Conservation (phyloP, 2,888 invertebrate genomes). For the Endotricha flammealis region DNA sequence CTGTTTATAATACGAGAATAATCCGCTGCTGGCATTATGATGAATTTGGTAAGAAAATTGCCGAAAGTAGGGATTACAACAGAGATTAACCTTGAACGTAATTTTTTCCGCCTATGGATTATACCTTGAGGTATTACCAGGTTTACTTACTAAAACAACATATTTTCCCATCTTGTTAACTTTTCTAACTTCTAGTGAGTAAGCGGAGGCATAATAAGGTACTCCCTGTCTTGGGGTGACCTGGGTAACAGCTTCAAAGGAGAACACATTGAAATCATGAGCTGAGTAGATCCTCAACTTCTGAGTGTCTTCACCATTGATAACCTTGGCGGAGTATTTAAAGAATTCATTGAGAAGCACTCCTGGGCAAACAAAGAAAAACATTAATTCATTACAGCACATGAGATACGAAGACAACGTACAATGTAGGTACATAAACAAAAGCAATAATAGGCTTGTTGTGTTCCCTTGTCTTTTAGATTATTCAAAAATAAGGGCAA, state of each 20-base stretch:
- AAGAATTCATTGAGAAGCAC: slow-evolving; percentile 31
- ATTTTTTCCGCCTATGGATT: too few species aligned
- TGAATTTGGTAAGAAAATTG: too few species aligned
- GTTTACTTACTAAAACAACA: slow-evolving; percentile 40
- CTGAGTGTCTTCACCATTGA: slow-evolving; percentile 22
- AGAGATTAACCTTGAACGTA: too few species aligned
- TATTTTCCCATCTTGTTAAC: slow-evolving; percentile 25
- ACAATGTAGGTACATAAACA: too few species aligned
- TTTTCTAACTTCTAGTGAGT: slow-evolving; percentile 34
- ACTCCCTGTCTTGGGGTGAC: slow-evolving; percentile 23
- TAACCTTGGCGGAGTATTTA: slow-evolving; percentile 19
- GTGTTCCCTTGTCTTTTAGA: neutral
- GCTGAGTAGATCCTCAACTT: slow-evolving; percentile 30
- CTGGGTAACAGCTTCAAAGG: slow-evolving; percentile 21
- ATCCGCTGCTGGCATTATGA: too few species aligned
- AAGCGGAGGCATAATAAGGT: slow-evolving; percentile 25
- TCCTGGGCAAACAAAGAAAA: slow-evolving; percentile 19
- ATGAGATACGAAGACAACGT: neutral
- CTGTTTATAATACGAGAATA: too few species aligned
- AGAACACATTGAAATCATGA: slow-evolving; percentile 32
- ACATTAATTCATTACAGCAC: neutral
- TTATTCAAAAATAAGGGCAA: neutral
- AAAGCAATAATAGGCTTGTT: too few species aligned
- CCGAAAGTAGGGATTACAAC: too few species aligned
- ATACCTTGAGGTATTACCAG: too few species aligned